Base-by-base conservation (phyloP, 2,797 vertebrate genomes). In the Euphonia xanthogaster region DNA sequence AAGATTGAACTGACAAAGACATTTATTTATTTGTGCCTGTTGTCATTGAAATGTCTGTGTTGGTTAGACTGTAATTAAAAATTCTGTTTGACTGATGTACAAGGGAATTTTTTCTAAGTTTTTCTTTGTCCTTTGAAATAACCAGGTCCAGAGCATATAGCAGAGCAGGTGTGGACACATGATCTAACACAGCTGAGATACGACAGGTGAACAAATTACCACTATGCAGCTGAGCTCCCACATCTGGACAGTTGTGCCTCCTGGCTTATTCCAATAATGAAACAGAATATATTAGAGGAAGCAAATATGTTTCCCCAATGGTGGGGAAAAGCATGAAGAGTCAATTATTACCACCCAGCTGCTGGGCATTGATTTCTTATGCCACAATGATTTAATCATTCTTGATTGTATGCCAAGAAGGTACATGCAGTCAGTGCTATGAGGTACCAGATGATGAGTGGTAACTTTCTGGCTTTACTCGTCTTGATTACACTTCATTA, bases 221-320 rank as follows among this genome's bases (percentile, higher is more conserved):
- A 39, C 54, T 16, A 4, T 27, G 37, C 50, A 93, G 54, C 72
- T 88, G 75, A 90, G 68, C 20, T 88, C 24, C 50, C 66, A 81
- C 91, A 95, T 89, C 91, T 94, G 95, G 86, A 51, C 47, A 80
- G 87, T 83, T 72, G 58, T 88, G 73, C 47, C 66, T 84, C 58
- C 42, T 95, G 62, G 23, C 21, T 93, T 75, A 72, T 65, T 75
- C 70, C 58, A 88, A 14, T 86, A 80, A 91, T 48, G 79, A 93
- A 91, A 83, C 23, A 81, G 62, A 81, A 84, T 66, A 45, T 80
- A 66, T 78, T 88, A 45, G 23, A 78, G 31, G 70, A 72, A 78
- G 33, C 2, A 86, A 96, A 84, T 50, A 18, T 60, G 51, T 78
- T 90, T 90, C 74, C 30, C 27, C 51, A 54, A 7, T 37, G 35